Percentiles rank a stretch among this genome's conserved stretches.
Conservation (phyloP, 1,140 invertebrate genomes). For the honey bee (Apis mellifera) region Amel_HAv3.1 CM009934.2:7439501-7440000, state of each 20-base stretch:
- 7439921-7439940: no score
- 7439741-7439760: conserved; percentile 11
- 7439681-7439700: background rate
- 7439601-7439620: no score
- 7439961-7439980: background rate
- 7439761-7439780: background rate
- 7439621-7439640: background rate
- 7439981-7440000: background rate
- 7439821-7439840: conserved; percentile 50
- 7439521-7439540: background rate
- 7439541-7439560: no score
- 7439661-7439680: background rate
- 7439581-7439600: no score
- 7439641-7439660: background rate
- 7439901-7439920: background rate
- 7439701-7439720: background rate
- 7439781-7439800: conserved; percentile 43
- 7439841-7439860: background rate
- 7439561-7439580: no score
- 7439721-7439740: background rate
- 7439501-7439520: background rate
- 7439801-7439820: conserved; percentile 54
- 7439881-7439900: no score
- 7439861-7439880: background rate
- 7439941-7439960: background rate